Base-by-base conservation (phyloP, 30 jellyfish, hydroid and myxozoan genomes). In the Aurelia aurita region DNA sequence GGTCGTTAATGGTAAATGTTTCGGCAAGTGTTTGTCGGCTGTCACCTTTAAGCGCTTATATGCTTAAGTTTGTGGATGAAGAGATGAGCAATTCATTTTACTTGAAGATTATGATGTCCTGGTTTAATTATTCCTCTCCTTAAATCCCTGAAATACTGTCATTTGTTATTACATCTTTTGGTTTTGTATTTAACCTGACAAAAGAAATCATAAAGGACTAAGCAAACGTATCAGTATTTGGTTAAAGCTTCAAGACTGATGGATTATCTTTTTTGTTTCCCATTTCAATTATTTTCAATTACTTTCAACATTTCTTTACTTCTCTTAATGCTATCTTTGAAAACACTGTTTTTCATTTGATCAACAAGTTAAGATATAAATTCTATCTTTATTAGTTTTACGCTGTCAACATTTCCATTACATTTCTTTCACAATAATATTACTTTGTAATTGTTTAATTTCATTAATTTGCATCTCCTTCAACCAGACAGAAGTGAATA, bases 21-120 rank as follows among this genome's bases (percentile, higher is more conserved):
- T 83, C 93, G 93, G 93, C 93, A 68, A 49, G 81, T 57, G 62
- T 83, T 83, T 83, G 93, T 83, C 93, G 93, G 93, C 93, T 83
- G 93, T 83, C 93, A 83, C 57, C 66, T 83, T 69, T 34, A 75
- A 71, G 87, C 62, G 77, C 83, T 83, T 83, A 83, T 15, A 74
- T 58, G 67, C 93, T 70, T 83, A 77, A 72, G 87, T 60, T 57
- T 70, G 87, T 83, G 84, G 93, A 83, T 83, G 44, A 83, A 69
- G 85, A 81, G 91, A 68, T 81, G 91, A 81, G 54, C 85, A 81
- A 58, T 60, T 69, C 82, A 72, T 55, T 83, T 83, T 76, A 45
- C 53, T 27, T 26, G 49, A 35, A 72, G 93, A 83, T 83, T 83
- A 55, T 44, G 54, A 55, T 83, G 87, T 69, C 82, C 93, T 68